Evolutionary conservation across 2,113 vertebrate species (phyloP), one percentile per base, ranked within the genome.

Genomic region (Rafetus swinhoei): DNA sequence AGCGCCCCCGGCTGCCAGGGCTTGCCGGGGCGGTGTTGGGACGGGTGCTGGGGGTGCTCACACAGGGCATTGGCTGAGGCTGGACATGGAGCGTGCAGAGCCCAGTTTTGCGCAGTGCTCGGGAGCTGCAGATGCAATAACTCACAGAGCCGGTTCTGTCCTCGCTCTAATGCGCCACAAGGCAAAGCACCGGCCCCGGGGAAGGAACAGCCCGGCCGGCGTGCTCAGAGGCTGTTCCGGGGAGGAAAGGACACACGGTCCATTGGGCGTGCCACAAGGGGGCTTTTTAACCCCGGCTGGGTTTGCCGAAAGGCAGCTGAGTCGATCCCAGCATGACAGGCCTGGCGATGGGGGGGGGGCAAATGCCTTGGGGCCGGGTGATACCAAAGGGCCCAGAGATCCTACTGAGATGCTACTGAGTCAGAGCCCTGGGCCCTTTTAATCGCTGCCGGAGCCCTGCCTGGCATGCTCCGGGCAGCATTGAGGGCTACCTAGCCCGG

Each of bases 91-190:
- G 52, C n/a, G 79, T 19, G 74, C 9, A 35, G 22, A 45, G 39
- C 11, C 9, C 22, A 45, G 74, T 77, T 50, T 77, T 25, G 39
- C 13, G 52, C 79, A 80, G 79, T 80, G 45, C 53, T 80, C 0
- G 2, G 65, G 56, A n/a, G 56, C 29, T 14, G 57, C 72, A 77
- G 74, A 32, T 14, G 35, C 22, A 10, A 59, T 81, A 50, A 76
- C 6, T 50, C n/a, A 50, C 45, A 13, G 35, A 32, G 50, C n/a
- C 45, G 80, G 35, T 77, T 12, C 35, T 7, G 6, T 1, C 9
- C 35, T 82, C 3, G 0, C 0, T 55, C 19, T 56, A 55, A 10
- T 2, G 14, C 7, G 0, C 69, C 2, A 15, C 32, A 4, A 45
- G 62, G 79, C 60, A 69, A 55, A 52, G 52, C 69, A 1, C 16